Base-by-base conservation (phyloP, 2,888 invertebrate species). In the Acronicta alni region DNA sequence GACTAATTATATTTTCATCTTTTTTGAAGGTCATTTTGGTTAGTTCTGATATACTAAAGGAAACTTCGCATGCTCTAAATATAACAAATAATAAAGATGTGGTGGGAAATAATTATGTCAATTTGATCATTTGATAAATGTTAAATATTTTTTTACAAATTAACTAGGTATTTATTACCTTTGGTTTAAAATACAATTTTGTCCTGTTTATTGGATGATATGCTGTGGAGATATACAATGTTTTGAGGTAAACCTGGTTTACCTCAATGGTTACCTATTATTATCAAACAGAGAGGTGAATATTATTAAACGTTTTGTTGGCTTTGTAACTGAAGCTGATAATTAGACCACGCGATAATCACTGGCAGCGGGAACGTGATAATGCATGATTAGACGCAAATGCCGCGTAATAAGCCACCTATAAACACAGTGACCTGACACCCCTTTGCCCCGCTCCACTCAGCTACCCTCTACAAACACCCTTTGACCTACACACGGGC, bases 401-500 rank as follows among this genome's bases (percentile, higher is more conserved):
- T 80, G 80, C 82, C 74, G 80, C 79, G 77, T 81, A 82, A 79
- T 71, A 74, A 77, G 39, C 75, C 83, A 86, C 91, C 91, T 86
- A 91, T 82, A 91, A 89, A 91, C 92, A 92, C 85, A 87, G 80
- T 91, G 92, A 91, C 92, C 91, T 82, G 81, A 75, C 84, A 80
- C 80, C 81, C 73, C 60, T 59, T 26, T 53, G 47, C 63, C 72
- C 67, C 77, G 67, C 79, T 51, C 65, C 69, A 63, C 57, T 23
- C 60, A 47, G 38, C 35, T 37, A 57, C 79, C 70, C 72, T 58
- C 74, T 49, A 49, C 57, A 67, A 77, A 68, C 83, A 81, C 83
- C 80, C 83, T 75, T 72, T 79, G 81, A 79, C 84, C 82, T 80
- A 81, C 84, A 80, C 77, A 77, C 71, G 57, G 71, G 71, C 77